Evolutionary conservation across 2,113 vertebrate species (phyloP).

Genomic region (Engraulis encrasicolus): DNA sequence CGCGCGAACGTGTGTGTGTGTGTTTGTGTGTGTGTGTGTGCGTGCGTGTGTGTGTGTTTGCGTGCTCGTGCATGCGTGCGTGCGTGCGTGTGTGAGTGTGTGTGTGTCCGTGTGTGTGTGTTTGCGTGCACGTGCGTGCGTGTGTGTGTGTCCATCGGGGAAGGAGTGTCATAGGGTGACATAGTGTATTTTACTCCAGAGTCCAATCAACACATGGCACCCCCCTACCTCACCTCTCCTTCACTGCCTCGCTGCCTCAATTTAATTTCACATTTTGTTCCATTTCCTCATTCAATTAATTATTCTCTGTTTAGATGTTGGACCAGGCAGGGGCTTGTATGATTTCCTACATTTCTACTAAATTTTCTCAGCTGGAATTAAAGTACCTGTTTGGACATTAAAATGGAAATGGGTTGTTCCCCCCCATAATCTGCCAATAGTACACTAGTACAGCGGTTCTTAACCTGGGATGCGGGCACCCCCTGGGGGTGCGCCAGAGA

Average conservation of each 20-base stretch:
- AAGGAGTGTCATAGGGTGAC: background rate
- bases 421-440: no score
- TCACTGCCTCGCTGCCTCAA: background rate
- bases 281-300: background rate
- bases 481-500: no score
- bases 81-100: background rate
- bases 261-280: slow-evolving; percentile 11
- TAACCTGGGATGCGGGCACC: no score
- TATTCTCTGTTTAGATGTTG: no score
- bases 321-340: no score
- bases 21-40: no score
- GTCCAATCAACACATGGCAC: slow-evolving; percentile 36
- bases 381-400: no score
- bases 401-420: no score
- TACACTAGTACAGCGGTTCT: no score
- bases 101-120: background rate
- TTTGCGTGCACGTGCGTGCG: no score
- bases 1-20: background rate
- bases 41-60: background rate
- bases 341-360: no score
- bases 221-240: no score
- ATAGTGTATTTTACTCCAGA: background rate
- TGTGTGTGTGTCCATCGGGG: background rate
- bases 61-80: background rate
- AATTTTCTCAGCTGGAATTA: background rate